Evolutionary conservation across 2,113 vertebrate species (phyloP), one percentile per base, ranked within the genome.

Genomic region (Bujurquina vittata): DNA sequence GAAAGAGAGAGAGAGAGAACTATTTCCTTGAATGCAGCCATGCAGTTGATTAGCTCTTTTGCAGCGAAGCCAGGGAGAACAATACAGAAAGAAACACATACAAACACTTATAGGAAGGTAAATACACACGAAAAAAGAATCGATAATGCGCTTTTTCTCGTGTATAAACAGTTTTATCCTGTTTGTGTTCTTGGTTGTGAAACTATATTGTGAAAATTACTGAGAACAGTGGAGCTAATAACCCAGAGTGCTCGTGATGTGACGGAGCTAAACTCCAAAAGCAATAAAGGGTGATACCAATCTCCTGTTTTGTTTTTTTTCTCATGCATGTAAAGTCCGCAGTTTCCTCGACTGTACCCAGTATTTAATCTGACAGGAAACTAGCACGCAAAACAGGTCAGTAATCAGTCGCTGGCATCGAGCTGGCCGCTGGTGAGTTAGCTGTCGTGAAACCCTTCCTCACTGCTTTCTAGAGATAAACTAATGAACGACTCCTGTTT

Each of bases 281-380:
- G 22, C 49, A 83, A 35, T 59, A 54, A 37, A 74, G 46, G 11
- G 18, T 65, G 84, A 88, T 83, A 79, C 59, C 7, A 29, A 85
- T 80, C 77, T 81, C 31, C 10, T 69, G 0, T 31, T 18, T 10
- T 69, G n/a, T 29, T 11, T 52, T 72, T 52, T 57, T 43, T 77
- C 86, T 74, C 23, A 6, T 60, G 55, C 58, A 23, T 61, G 69
- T 22, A 31, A 22, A 79, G 37, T 60, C 65, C 35, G 88, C 72
- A 15, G 77, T 29, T 87, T 91, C 84, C 89, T 89, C 5, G 4
- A 49, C 52, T 31, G 83, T 56, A 69, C 79, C 33, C 75, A 80
- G 63, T 62, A 33, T 84, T 85, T 72, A 37, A 77, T 87, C 75
- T 74, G 60, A 43, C 86, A 91, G 90, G 93, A 93, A 92, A 88